Percentiles rank a stretch among this genome's conserved stretches.
Conservation (phyloP, 2,888 invertebrate species). For the Muscina levida region DNA sequence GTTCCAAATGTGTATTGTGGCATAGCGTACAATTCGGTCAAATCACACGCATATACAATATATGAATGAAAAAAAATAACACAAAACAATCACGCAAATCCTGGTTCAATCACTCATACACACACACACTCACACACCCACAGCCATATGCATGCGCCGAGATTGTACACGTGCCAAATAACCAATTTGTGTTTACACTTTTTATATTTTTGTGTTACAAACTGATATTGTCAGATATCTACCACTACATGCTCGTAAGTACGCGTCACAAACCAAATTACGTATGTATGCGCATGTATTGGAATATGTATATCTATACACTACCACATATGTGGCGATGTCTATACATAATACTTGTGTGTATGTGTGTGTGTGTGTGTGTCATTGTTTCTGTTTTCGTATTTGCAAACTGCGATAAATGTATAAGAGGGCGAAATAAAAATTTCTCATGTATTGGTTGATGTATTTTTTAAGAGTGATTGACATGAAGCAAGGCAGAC, state of each 20-base stretch:
- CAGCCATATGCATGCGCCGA: constrained; percentile 33
- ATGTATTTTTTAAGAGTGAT: constrained; percentile 63
- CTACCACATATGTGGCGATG: too few relatives aligned
- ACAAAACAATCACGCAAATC: too few relatives aligned
- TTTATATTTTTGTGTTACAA: constrained; percentile 44
- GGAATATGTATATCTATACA: not conserved
- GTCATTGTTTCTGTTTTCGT: constrained; percentile 1
- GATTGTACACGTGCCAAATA: constrained; percentile 62
- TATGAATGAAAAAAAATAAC: not conserved
- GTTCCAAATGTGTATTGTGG: constrained; percentile 1
- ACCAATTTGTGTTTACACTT: constrained; percentile 63
- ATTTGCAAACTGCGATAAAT: constrained; percentile 13
- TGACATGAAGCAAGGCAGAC: constrained; percentile 61
- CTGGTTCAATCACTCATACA: too few relatives aligned
- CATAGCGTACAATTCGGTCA: not conserved
- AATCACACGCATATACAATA: not conserved
- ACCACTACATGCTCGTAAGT: not conserved
- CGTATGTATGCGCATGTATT: constrained; percentile 3
- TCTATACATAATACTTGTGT: too few relatives aligned
- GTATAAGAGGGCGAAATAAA: constrained; percentile 25
- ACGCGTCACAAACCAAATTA: not conserved
- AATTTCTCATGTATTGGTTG: constrained; percentile 51
- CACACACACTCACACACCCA: not conserved
- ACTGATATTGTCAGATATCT: not conserved
- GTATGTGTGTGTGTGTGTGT: not conserved